phyloP scores from a whole-genome alignment of 2,888 invertebrate genomes.

The Schizotus pectinicornis region DNA sequence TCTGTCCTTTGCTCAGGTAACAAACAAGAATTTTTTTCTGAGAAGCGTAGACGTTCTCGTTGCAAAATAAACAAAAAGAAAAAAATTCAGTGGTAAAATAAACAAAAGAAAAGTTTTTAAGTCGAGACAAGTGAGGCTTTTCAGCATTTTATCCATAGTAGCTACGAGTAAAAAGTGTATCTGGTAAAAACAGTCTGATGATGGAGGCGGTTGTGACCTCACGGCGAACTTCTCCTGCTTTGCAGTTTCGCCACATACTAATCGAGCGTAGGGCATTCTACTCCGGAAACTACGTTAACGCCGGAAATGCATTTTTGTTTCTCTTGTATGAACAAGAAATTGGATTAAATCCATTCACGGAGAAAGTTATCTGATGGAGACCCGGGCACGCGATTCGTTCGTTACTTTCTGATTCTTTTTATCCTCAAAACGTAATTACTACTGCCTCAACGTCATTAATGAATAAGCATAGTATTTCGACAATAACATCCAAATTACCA shows the following conservation, averaged over 20 bases:
- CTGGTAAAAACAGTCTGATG: neutral
- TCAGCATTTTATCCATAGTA: slow-evolving; percentile 1
- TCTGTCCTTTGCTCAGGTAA: too few relatives aligned
- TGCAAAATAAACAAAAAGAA: slow-evolving; percentile 3
- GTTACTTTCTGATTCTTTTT: slow-evolving; percentile 5
- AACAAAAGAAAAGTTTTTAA: slow-evolving; percentile 9
- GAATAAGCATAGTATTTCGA: too few relatives aligned
- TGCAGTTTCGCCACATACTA: slow-evolving; percentile 5
- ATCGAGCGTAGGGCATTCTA: neutral
- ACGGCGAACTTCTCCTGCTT: slow-evolving; percentile 1
- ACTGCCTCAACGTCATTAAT: too few relatives aligned
- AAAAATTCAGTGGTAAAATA: slow-evolving; percentile 15
- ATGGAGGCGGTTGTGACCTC: slow-evolving; percentile 4
- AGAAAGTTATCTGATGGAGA: neutral
- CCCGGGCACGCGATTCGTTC: slow-evolving; percentile 20
- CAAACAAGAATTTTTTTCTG: neutral
- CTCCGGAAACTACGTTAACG: too few relatives aligned
- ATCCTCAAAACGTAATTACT: neutral
- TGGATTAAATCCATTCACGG: neutral
- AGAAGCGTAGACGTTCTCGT: neutral
- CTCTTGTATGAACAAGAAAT: too few relatives aligned
- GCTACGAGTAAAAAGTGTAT: slow-evolving; percentile 1
- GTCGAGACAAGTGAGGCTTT: slow-evolving; percentile 8
- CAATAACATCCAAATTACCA: too few relatives aligned
- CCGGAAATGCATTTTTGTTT: slow-evolving; percentile 11